Base-by-base conservation (phyloP, 2,113 vertebrate species). In the Oncorhynchus tshawytscha region DNA sequence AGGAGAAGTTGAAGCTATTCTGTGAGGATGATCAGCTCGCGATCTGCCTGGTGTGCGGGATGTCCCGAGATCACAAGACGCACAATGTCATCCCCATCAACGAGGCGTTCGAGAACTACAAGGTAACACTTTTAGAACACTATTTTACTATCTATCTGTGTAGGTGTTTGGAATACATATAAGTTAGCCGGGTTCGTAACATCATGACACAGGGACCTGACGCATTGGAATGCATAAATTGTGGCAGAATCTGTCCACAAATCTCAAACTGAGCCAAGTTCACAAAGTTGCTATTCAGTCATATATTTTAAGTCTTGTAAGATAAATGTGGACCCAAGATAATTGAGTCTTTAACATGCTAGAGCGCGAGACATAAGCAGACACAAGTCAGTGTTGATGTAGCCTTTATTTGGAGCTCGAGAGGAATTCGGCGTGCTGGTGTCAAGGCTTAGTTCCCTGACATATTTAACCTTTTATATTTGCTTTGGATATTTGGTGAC, bases 1-100 rank as follows among this genome's bases (percentile, higher is more conserved):
- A 84, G 1, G 92, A 96, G 88, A 93, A 88, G 3, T 81, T 95
- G 69, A 95, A 95, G 73, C 93, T 95, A 1, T 97, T 95, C 91
- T 97, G 96, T 0, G 94, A 95, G 86, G 91, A 95, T 34, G 95
- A 96, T 0, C 92, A 91, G 84, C 69, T 34, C 22, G 92, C 93
- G 20, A 49, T 97, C 81, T 96, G 96, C 3, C 82, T 95, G 80
- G 76, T 91, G 4, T 97, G 95, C 81, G 88, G 93, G 0, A 90
- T 92, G 83, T 92, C 92, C 2, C 78, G 64, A 3, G 91, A 81
- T 1, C 95, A 95, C 76, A 87, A 88, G 2, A 66, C 34, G 2
- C 95, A 95, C 78, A 83, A 87, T 0, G 91, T 95, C 49, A 90
- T 93, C 31, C 94, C 95, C 45, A 88, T 95, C 0, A 94, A 91